Base-by-base conservation (phyloP, 1,140 invertebrate genomes). In the Anthonomus grandis region DNA sequence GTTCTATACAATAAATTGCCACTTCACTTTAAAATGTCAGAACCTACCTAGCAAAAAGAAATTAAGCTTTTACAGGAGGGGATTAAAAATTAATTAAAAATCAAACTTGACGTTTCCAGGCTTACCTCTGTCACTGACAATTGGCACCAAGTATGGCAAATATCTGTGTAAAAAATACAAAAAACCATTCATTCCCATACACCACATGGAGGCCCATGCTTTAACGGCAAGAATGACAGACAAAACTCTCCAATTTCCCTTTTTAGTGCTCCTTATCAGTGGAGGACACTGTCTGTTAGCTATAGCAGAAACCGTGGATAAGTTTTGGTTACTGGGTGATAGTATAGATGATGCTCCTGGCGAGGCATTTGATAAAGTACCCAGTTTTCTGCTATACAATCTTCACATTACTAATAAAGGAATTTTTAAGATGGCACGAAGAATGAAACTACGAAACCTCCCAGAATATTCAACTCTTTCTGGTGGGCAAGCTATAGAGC, bases 141-240 rank as follows among this genome's bases (percentile, higher is more conserved):
- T 97, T 54, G 95, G 95, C 31, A 75, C 88, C 24, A 82, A 86
- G 48, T 93, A 94, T 85, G 92, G 89, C 1, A 91, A 90, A 69
- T 78, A 88, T 68, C 69, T 98, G 19, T 83, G 85, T 19, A 77
- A 78, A 59, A 74, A 78, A 47, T 79, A 81, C 62, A 80, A 83
- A 0, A 93, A 93, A 74, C 91, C 93, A 4, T 78, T 98, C 60
- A 93, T 98, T 70, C 93, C 95, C 0, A 90, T 98, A 64, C 95
- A 98, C 79, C 96, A 98, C 64, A 98, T 98, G 95, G 87, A 98
- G 82, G 95, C 95, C 6, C 96, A 98, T 82, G 94, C 95, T n/a
- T 74, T 98, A 48, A 94, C 88, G 17, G 83, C 81, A 12, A 78
- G 94, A 70, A 86, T 97, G 81, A 51, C 73, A 65, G 75, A 76